Base-by-base conservation (phyloP, 2,797 vertebrate genomes). In the Nothura maculosa region DNA sequence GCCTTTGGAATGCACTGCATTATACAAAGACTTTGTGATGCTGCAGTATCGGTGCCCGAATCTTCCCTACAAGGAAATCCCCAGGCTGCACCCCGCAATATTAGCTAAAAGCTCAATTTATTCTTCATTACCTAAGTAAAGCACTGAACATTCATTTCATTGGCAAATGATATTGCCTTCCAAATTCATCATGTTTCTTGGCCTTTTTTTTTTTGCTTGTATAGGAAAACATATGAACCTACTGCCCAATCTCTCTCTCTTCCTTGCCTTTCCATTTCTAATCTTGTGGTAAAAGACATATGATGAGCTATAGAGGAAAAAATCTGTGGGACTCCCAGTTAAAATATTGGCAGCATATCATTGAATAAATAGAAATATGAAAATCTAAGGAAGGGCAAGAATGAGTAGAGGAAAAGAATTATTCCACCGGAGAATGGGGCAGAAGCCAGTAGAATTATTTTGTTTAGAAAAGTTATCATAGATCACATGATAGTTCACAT, bases 251-350 rank as follows among this genome's bases (percentile, higher is more conserved):
- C 62, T 79, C 40, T 92, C 81, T 75, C 32, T 89, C 52, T 87
- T 76, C 52, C 52, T 79, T 63, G 47, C 76, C 87, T 92, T 87
- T 57, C 62, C 54, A 61, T 61, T 93, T 90, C 90, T 85, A 89
- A 78, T 47, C 21, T 66, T 95, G 95, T 76, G 94, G 94, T 95
- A 85, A 94, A 92, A 89, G 32, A 93, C 66, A 47, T 67, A 85
- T 50, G 81, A 93, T 96, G 94, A 96, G 69, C 63, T 94, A 67
- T 10, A 84, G 63, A 89, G 90, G 89, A 94, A 96, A 96, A 90
- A 92, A 96, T 96, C 54, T 91, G 69, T 82, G 69, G 48, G 30
- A 92, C 55, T 92, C 80, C 74, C 55, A 62, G 69, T 47, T 93
- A 89, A 96, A 92, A 90, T 47, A 69, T 30, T 63, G 92, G 60